These are phyloP conservation scores for Pituophis catenifer DNA, from an alignment of 2,113 vertebrate species.

Conservation along the genomic window DNA sequence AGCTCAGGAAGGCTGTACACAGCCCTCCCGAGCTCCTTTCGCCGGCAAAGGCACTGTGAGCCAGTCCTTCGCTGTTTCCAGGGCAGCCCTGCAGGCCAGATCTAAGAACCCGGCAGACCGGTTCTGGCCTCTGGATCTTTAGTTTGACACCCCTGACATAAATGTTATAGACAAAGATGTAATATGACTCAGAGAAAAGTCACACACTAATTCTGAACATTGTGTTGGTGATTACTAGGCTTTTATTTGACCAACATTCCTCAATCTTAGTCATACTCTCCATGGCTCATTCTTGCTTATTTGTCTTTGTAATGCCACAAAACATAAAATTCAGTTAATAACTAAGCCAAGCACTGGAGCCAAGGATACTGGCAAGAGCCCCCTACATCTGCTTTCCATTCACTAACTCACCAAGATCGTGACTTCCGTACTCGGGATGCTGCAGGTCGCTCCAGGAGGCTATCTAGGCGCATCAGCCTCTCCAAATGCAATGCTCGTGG, in stretches of 20 bases:
- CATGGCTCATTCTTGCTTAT: background rate
- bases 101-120: no score
- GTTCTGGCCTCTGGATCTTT: no score
- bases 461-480: constrained; percentile 79
- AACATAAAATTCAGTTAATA: background rate
- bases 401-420: constrained; percentile 83
- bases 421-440: constrained; percentile 84
- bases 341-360: background rate
- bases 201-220: background rate
- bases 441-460: constrained; percentile 75
- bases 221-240: background rate
- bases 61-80: no score
- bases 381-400: fast-evolving
- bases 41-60: no score
- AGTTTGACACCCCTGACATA: background rate
- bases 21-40: no score
- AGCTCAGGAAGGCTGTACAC: no score
- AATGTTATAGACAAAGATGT: no score
- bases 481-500: constrained; percentile 73
- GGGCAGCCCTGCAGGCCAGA: no score
- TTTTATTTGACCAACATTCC: no score
- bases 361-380: background rate
- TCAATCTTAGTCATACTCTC: background rate
- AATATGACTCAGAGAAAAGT: background rate
- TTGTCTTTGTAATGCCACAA: background rate